phyloP scores from a whole-genome alignment of 2,113 vertebrate species.

The Coryphaenoides rupestris region DNA sequence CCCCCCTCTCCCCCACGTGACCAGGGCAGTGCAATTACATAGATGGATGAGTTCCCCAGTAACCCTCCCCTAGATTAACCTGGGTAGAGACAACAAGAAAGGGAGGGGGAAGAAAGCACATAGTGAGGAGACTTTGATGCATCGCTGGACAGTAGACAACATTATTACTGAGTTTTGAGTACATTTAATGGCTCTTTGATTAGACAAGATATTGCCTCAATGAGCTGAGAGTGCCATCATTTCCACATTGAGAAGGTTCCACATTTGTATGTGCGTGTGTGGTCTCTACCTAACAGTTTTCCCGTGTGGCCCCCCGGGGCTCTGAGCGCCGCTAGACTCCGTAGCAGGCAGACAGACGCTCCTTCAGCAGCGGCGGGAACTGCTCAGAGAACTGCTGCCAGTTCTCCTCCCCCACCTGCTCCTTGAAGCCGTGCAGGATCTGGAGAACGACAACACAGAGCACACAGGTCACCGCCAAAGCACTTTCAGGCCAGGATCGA shows the following conservation, averaged over 20 bases:
- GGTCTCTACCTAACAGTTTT: constrained; percentile 63
- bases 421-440: constrained; percentile 94
- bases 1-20: constrained; percentile 53
- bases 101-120: not conserved
- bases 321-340: constrained; percentile 80
- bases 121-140: not conserved
- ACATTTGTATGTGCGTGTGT: too few species aligned
- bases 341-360: constrained; percentile 87
- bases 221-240: too few species aligned
- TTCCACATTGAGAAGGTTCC: too few species aligned
- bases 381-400: constrained; percentile 95
- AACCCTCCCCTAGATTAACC: constrained; percentile 82
- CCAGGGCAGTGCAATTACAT: constrained; percentile 81
- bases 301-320: constrained; percentile 48
- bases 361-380: constrained; percentile 89
- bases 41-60: constrained; percentile 75
- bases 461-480: too few species aligned
- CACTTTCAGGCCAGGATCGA: too few species aligned
- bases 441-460: constrained; percentile 31
- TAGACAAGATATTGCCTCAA: too few species aligned
- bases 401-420: constrained; percentile 90
- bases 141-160: too few species aligned
- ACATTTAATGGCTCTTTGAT: too few species aligned
- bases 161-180: too few species aligned
- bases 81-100: constrained; percentile 56